Percentiles rank a stretch among this genome's conserved stretches.
phyloP scores from a whole-genome alignment of 1,140 invertebrate genomes.

The Stenopsyche tienmushanensis region DNA sequence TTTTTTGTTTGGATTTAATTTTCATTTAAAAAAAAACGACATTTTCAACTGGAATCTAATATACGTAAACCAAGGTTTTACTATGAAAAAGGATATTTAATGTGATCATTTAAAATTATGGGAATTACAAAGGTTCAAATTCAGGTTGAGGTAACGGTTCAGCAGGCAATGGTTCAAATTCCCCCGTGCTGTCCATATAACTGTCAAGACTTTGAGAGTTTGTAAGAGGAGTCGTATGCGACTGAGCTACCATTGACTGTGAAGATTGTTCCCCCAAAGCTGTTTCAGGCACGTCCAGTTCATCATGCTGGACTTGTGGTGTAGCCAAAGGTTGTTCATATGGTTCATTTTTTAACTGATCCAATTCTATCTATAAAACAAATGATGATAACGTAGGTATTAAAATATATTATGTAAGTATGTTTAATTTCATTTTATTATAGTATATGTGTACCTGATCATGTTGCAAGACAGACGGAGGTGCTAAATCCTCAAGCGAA shows the following conservation, averaged over 20 bases:
- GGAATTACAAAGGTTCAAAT: constrained; percentile 52
- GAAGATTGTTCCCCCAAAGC: background rate
- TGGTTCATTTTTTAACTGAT: constrained; percentile 46
- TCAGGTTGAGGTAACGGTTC: constrained; percentile 54
- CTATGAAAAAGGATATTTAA: constrained; percentile 8
- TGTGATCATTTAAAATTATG: background rate
- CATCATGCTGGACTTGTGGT: constrained; percentile 45
- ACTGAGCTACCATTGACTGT: background rate
- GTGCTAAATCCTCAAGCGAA: constrained; percentile 53
- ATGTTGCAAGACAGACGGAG: constrained; percentile 51
- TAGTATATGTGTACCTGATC: constrained; percentile 46
- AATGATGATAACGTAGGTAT: background rate
- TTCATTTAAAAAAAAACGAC: too few relatives aligned
- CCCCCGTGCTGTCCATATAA: constrained; percentile 46
- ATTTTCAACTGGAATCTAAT: too few relatives aligned
- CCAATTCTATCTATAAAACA: constrained; percentile 48
- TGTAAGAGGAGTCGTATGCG: background rate
- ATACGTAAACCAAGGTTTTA: too few relatives aligned
- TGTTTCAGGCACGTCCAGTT: constrained; percentile 26
- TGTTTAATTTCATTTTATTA: background rate
- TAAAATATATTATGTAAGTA: constrained; percentile 5
- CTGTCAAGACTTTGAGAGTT: constrained; percentile 33
- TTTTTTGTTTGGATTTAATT: too few relatives aligned
- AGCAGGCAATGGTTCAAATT: constrained; percentile 54
- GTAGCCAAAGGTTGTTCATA: constrained; percentile 54